phyloP scores from a whole-genome alignment of 2,113 vertebrate genomes.

The Rhabdomys dilectus region DNA sequence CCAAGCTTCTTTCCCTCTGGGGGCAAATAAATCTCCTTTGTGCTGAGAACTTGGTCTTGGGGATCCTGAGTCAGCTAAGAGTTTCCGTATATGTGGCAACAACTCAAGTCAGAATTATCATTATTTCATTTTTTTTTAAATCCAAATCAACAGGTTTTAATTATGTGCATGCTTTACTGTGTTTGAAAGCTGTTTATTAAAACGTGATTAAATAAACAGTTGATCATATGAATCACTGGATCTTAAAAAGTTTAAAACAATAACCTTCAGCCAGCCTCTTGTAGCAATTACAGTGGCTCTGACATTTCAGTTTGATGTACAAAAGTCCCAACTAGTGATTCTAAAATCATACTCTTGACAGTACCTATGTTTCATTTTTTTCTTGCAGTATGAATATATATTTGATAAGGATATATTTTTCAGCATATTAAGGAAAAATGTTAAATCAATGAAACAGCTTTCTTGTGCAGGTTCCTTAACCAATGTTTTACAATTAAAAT shows the following conservation, averaged over 20 bases:
- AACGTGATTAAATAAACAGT: neutral
- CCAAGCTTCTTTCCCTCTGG: neutral
- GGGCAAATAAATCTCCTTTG: neutral
- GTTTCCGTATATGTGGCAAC: neutral
- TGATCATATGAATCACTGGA: neutral
- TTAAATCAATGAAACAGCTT: neutral
- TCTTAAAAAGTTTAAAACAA: neutral
- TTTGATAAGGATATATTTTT: neutral
- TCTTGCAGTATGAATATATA: neutral
- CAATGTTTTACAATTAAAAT: neutral
- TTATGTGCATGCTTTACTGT: neutral
- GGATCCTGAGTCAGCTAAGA: neutral
- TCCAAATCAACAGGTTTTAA: neutral
- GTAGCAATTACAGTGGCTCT: neutral
- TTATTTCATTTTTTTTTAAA: neutral
- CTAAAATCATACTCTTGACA: neutral
- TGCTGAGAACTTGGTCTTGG: neutral
- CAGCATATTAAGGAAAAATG: neutral
- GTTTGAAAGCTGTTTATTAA: neutral
- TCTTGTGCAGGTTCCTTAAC: neutral
- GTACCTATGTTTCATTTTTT: neutral
- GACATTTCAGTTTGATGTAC: neutral
- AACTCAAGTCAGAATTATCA: neutral
- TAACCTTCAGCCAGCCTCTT: neutral
- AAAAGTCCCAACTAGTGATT: neutral